Evolutionary conservation across 2,888 invertebrate genomes (phyloP), one percentile per base, ranked within the genome.

Genomic region (Drosophila ustulata): DNA sequence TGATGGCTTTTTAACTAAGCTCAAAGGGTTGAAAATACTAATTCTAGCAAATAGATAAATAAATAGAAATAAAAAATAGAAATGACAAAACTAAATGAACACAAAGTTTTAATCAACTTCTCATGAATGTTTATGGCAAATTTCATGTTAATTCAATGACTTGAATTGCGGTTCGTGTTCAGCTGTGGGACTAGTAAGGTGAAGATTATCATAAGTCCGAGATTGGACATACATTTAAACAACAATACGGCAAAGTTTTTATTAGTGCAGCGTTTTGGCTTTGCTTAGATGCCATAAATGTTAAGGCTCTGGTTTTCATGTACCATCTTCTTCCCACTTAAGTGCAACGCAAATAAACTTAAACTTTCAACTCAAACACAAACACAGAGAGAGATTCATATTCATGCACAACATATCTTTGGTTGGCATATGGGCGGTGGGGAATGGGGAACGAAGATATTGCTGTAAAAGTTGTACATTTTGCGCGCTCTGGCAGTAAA

Each of bases 321-420:
- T 49, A 74, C 41, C 66, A 53, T 39, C 8, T 37, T 7, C 46
- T 45, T 39, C 28, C 37, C 84, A 84, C 77, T 82, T 75, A 85
- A 88, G 88, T 88, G 83, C 80, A 77, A 67, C 53, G 66, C 78
- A 87, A 87, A 82, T 85, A 87, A 85, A 87, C 77, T 82, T 75
- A 75, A 67, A 64, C 64, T 68, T 68, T 43, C 63, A 64, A 56
- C 66, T 56, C 59, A 56, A 23, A 39, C 30, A 43, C 6, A 62
- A 56, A 65, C 43, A 55, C 49, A 50, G 37, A 53, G 45, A 30
- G 7, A 30, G 30, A 30, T 30, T 30, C 46, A 51, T 18, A 56
- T 1, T 7, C 26, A 30, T 32, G 9, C 8, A 63, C 34, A 53
- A 32, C 55, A 45, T 55, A 32, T 43, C 25, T 32, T 32, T 55